Evolutionary conservation across 2,113 vertebrate species (phyloP).

Genomic region (Hepsetus odoe): DNA sequence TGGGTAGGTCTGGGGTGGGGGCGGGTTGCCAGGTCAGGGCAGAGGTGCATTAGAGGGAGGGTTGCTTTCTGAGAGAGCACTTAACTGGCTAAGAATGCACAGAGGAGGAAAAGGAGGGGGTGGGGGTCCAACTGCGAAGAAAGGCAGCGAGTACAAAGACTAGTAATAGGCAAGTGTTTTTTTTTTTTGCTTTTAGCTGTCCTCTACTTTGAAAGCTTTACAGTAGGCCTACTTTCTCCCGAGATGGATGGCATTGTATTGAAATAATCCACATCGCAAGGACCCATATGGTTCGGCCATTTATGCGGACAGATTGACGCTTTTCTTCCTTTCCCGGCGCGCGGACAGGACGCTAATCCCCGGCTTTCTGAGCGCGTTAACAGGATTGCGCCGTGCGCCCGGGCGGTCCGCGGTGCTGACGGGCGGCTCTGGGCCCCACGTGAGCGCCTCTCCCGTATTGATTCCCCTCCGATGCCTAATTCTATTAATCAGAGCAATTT

Average conservation of each 20-base stretch:
- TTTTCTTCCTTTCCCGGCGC: conserved; percentile 26
- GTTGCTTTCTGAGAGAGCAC: conserved; percentile 72
- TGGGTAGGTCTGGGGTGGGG: conserved; percentile 40
- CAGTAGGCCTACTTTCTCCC: conserved; percentile 50
- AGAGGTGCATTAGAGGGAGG: conserved; percentile 67
- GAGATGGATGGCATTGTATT: conserved; percentile 61
- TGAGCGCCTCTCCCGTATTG: conserved; percentile 66
- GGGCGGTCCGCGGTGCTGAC: conserved; percentile 54
- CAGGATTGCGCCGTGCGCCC: conserved; percentile 53
- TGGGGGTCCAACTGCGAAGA: conserved; percentile 31
- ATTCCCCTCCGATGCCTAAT: conserved; percentile 78
- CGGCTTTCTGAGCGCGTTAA: conserved; percentile 59
- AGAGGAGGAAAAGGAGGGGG: conserved; percentile 50
- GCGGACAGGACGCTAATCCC: conserved; percentile 59
- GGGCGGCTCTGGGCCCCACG: conserved; percentile 68
- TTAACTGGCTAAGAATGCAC: conserved; percentile 71
- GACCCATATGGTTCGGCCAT: conserved; percentile 65
- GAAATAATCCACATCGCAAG: conserved; percentile 62
- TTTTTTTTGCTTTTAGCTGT: no score
- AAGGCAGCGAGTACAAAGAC: conserved; percentile 53
- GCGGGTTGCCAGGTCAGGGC: conserved; percentile 47
- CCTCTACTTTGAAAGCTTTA: conserved; percentile 57
- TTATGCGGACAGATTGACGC: conserved; percentile 57
- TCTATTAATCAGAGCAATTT: conserved; percentile 86
- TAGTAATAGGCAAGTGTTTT: conserved; percentile 58